Conservation (phyloP, 2,797 vertebrate genomes). For the Trachops cirrhosus region DNA sequence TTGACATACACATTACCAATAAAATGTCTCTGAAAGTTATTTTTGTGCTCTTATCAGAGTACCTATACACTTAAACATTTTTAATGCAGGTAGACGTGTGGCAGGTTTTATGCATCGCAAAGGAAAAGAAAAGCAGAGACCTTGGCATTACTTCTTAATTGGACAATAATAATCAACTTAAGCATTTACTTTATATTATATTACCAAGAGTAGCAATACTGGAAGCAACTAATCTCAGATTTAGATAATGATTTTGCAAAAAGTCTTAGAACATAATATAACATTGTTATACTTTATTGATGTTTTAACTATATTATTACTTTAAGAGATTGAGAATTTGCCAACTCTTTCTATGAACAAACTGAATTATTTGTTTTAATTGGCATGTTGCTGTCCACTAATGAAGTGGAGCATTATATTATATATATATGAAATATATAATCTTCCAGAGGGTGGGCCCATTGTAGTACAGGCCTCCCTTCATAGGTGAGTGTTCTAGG, state of each 20-base stretch:
- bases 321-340: background rate
- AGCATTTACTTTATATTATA: background rate
- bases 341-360: background rate
- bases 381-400: background rate
- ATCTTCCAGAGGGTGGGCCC: too few species aligned
- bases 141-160: background rate
- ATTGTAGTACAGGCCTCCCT: too few species aligned
- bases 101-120: background rate
- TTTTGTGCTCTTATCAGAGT: background rate
- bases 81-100: background rate
- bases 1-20: background rate
- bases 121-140: background rate
- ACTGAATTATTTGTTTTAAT: background rate
- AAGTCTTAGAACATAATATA: background rate
- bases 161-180: background rate
- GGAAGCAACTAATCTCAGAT: background rate
- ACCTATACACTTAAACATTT: background rate
- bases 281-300: background rate
- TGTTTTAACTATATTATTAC: background rate
- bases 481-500: too few species aligned
- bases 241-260: background rate
- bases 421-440: too few species aligned
- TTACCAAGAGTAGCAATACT: background rate
- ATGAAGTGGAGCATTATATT: background rate
- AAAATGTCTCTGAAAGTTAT: background rate